Percentiles rank a stretch among this genome's conserved stretches.
Conservation (phyloP, 2,113 vertebrate genomes). For the Campylomormyrus tamandua region DNA sequence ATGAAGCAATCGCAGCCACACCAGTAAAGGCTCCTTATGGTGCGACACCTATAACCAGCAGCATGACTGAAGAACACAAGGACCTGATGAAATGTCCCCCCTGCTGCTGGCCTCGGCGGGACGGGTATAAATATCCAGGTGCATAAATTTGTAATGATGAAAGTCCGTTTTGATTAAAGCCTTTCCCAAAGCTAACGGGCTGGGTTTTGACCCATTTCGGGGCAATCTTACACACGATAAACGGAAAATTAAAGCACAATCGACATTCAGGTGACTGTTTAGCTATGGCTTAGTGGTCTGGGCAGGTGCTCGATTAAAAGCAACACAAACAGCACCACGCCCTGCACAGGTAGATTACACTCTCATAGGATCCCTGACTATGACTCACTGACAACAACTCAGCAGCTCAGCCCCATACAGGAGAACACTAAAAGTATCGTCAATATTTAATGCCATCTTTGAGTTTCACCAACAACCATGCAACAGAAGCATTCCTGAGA, state of each 20-base stretch:
- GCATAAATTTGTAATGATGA: constrained; percentile 5
- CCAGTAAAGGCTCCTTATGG: neutral
- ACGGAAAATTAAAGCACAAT: neutral
- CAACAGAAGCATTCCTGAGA: neutral
- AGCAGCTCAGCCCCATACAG: neutral
- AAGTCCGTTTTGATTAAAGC: neutral
- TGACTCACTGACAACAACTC: neutral
- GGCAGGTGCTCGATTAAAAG: neutral
- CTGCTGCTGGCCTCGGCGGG: neutral
- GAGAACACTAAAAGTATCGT: neutral
- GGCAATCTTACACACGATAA: neutral
- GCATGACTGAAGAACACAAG: neutral
- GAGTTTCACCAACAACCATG: neutral
- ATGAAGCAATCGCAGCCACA: neutral
- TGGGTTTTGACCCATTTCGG: neutral
- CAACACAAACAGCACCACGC: neutral
- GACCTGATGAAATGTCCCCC: neutral
- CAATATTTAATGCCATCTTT: constrained; percentile 26
- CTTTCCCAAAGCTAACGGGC: neutral
- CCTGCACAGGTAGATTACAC: constrained; percentile 6
- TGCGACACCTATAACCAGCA: neutral
- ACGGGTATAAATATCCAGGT: neutral
- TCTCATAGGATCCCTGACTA: neutral
- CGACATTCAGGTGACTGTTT: neutral
- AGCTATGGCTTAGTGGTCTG: neutral